Percentiles rank a stretch among this genome's conserved stretches.
phyloP scores from a whole-genome alignment of 2,797 vertebrate species.

The Neostethus bicornis region DNA sequence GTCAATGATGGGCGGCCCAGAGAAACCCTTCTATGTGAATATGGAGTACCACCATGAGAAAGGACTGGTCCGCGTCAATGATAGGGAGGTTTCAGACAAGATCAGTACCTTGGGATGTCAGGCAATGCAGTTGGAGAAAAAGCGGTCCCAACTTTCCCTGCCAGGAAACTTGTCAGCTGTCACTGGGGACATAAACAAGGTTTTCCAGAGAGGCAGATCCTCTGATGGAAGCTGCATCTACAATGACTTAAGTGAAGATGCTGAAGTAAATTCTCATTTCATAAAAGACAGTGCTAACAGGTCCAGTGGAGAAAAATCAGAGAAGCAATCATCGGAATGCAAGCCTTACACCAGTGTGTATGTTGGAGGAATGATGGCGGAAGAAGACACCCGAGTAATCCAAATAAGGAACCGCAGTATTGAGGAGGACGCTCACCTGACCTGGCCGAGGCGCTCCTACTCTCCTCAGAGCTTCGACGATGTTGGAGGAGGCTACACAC shows the following conservation, averaged over 20 bases:
- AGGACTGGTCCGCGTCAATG: constrained; percentile 90
- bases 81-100: constrained; percentile 90
- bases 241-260: constrained; percentile 86
- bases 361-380: constrained; percentile 84
- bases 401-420: constrained; percentile 79
- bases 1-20: constrained; percentile 58
- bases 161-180: constrained; percentile 76
- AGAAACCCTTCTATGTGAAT: constrained; percentile 88
- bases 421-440: constrained; percentile 86
- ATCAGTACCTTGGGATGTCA: constrained; percentile 91
- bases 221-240: constrained; percentile 83
- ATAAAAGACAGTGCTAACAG: constrained; percentile 61
- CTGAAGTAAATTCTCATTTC: constrained; percentile 82
- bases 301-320: constrained; percentile 77
- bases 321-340: constrained; percentile 80
- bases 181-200: constrained; percentile 73
- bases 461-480: constrained; percentile 93
- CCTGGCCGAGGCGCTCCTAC: constrained; percentile 92
- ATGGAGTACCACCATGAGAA: constrained; percentile 94
- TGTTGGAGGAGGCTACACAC: constrained; percentile 89
- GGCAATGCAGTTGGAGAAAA: constrained; percentile 95
- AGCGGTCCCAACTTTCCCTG: constrained; percentile 84
- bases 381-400: constrained; percentile 74
- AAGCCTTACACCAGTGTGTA: constrained; percentile 91
- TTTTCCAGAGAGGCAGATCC: constrained; percentile 80